These are phyloP conservation scores for Lepidotrigona ventralis DNA, from an alignment of 1,140 invertebrate species.

Conservation along the genomic window DNA sequence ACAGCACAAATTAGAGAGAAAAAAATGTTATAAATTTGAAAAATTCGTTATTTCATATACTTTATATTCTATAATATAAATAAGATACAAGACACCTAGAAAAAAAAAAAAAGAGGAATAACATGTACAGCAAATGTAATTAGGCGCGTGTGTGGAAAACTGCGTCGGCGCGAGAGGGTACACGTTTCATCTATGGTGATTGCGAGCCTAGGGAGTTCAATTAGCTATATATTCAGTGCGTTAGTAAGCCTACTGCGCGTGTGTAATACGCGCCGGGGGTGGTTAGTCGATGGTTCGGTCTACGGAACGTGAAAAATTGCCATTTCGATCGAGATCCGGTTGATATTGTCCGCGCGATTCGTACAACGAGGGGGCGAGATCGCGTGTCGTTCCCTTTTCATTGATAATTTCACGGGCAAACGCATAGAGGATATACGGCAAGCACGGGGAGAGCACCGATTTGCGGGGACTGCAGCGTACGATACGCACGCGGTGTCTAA, in stretches of 20 bases:
- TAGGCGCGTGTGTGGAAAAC: background rate
- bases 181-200: background rate
- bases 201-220: slow-evolving; percentile 36
- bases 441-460: background rate
- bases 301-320: slow-evolving; percentile 62
- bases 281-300: slow-evolving; percentile 69
- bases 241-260: slow-evolving; percentile 60
- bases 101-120: background rate
- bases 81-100: background rate
- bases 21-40: background rate
- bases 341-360: slow-evolving; percentile 29
- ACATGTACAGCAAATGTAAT: background rate
- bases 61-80: too few relatives aligned
- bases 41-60: background rate
- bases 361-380: slow-evolving; percentile 17
- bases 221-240: slow-evolving; percentile 32
- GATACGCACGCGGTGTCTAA: slow-evolving; percentile 76
- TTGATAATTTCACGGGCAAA: background rate
- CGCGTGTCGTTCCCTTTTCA: slow-evolving; percentile 10
- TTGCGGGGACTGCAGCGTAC: slow-evolving; percentile 35
- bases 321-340: slow-evolving; percentile 47
- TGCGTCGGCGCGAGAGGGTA: background rate
- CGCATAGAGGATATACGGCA: background rate
- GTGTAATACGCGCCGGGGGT: slow-evolving; percentile 68
- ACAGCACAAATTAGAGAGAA: too few relatives aligned